Base-by-base conservation (phyloP, 2,797 vertebrate species). In the Martes flavigula region DNA sequence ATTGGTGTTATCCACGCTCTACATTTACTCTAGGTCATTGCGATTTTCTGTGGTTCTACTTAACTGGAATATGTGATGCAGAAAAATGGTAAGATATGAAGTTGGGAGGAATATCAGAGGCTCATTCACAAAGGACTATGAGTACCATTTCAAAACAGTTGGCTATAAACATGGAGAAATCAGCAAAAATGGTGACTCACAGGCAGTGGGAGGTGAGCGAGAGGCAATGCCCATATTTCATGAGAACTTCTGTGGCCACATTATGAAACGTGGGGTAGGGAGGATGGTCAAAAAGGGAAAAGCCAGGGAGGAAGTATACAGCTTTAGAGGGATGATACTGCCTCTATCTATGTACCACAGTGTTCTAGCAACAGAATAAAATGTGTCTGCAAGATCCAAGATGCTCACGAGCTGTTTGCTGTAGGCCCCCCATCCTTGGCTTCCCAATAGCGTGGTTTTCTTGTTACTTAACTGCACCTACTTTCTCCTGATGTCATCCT, bases 181-280 rank as follows among this genome's bases (percentile, higher is more conserved):
- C 21, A 38, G 56, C 86, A 43, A 83, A 95, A 94, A 32, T 3
- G 35, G n/a, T 96, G 90, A 96, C 70, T 96, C 90, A 88, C 15
- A 60, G 27, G 25, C 43, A 93, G 68, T 93, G 89, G 94, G 87
- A 91, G 66, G 56, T 38, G 56, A 92, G 25, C 72, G 7, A 78
- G 35, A 73, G 14, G 40, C 43, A 46, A 32, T 32, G 21, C 18
- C 64, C 25, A 7, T 4, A 7, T 73, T 70, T 38, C 8, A 56
- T 58, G 54, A 75, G 35, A 84, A 51, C 32, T 73, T 91, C 3
- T 68, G 6, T 60, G 82, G 30, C 51, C 56, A 30, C 5, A 12
- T 35, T 77, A 77, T 56, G 70, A 77, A 84, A 88, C 0, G 12
- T 9, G 32, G 54, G 35, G 27, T 64, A 30, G 15, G 15, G 12